Conservation (phyloP, 1,140 invertebrate genomes). For the Heterodera carotae region DNA sequence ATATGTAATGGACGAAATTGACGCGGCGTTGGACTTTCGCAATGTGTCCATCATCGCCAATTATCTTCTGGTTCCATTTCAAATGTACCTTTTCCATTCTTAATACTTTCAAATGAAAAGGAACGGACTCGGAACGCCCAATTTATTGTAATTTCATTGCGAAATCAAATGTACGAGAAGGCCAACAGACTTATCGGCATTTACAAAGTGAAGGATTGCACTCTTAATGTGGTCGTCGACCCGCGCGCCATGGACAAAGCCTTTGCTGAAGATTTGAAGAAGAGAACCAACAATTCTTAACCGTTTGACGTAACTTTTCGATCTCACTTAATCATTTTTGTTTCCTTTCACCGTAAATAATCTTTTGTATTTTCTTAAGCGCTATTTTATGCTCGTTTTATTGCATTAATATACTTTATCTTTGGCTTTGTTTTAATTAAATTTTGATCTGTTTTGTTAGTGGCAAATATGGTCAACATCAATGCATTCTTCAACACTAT, state of each 20-base stretch:
- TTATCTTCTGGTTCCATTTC: slow-evolving; percentile 83
- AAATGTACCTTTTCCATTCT: slow-evolving; percentile 35
- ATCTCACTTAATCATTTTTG: neutral
- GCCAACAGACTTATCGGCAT: slow-evolving; percentile 89
- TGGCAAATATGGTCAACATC: slow-evolving; percentile 37
- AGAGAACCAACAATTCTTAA: neutral
- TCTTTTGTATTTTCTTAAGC: neutral
- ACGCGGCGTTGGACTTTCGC: slow-evolving; percentile 96
- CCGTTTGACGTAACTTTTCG: neutral
- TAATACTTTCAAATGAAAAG: slow-evolving; percentile 69
- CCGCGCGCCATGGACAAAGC: neutral
- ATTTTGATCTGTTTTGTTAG: slow-evolving; percentile 17
- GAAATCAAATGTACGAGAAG: slow-evolving; percentile 96
- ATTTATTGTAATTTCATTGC: slow-evolving; percentile 94
- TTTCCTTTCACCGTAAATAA: neutral
- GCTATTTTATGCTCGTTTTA: too few species aligned
- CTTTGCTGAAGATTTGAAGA: neutral
- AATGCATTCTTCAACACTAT: slow-evolving; percentile 26
- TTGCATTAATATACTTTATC: too few species aligned
- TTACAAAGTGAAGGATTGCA: slow-evolving; percentile 74
- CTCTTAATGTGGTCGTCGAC: slow-evolving; percentile 37
- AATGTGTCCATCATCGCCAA: slow-evolving; percentile 98
- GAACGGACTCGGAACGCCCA: slow-evolving; percentile 95
- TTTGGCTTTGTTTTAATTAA: neutral
- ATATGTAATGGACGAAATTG: slow-evolving; percentile 99